A percentile compares a stretch with the other conserved stretches of the same genome.
phyloP scores from a whole-genome alignment of 2,797 vertebrate species.

The Ptychobarbus kaznakovi region DNA sequence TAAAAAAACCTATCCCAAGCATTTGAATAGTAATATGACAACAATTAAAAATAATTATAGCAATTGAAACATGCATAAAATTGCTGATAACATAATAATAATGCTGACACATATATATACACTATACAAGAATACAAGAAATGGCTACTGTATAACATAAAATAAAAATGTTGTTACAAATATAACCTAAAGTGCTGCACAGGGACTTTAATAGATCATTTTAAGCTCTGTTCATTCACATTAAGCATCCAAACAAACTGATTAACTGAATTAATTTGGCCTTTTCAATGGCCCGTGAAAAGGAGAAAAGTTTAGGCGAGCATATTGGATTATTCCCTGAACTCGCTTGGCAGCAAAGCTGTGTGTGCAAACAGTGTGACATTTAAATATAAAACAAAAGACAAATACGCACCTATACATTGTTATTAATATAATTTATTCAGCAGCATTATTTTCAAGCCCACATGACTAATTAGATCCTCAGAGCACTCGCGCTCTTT shows the following conservation, averaged over 20 bases:
- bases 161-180: neutral
- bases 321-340: neutral
- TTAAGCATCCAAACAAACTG: neutral
- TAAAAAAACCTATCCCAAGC: too few species aligned
- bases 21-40: neutral
- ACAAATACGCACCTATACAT: neutral
- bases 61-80: too few species aligned
- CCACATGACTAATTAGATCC: conserved; percentile 48
- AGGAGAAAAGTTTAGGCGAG: neutral
- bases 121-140: neutral
- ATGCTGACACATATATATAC: neutral
- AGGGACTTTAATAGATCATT: neutral
- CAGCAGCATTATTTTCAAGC: conserved; percentile 29
- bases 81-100: too few species aligned
- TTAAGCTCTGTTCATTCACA: neutral
- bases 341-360: neutral
- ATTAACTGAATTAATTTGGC: neutral
- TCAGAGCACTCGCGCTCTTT: conserved; percentile 14
- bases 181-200: neutral
- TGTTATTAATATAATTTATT: neutral
- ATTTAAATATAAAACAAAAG: neutral
- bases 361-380: neutral
- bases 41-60: neutral
- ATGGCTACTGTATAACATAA: neutral
- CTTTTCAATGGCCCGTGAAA: neutral